A percentile compares a stretch with the other conserved stretches of the same genome.
Evolutionary conservation across 1,140 invertebrate genomes (phyloP).

Genomic region (Aradophagus sp.): DNA sequence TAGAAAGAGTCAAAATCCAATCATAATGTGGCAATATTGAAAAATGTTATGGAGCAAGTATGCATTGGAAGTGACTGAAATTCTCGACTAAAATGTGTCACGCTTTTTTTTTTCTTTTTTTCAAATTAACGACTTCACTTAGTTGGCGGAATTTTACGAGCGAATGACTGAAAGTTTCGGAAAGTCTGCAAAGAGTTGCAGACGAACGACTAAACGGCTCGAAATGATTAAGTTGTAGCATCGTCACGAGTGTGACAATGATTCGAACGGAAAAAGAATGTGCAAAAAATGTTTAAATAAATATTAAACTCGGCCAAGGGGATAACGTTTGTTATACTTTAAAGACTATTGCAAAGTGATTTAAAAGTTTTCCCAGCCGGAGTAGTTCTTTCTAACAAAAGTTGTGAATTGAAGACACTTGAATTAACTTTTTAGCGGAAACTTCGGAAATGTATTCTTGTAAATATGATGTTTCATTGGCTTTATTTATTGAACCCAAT

Average conservation of each 20-base stretch:
- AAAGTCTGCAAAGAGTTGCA: no score
- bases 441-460: conserved; percentile 11
- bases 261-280: no score
- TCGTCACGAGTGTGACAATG: no score
- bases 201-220: no score
- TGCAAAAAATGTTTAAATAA: conserved; percentile 21
- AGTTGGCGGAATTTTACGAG: no score
- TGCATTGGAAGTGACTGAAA: conserved; percentile 18
- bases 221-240: no score
- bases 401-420: conserved; percentile 31
- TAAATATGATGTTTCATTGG: conserved; percentile 5
- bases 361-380: conserved; percentile 38
- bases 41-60: conserved; percentile 41
- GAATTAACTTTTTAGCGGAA: conserved; percentile 31
- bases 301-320: conserved; percentile 12
- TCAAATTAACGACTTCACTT: no score
- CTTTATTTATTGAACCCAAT: conserved; percentile 1
- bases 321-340: conserved; percentile 25
- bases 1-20: conserved; percentile 39
- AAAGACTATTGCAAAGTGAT: conserved; percentile 37
- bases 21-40: conserved; percentile 46
- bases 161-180: no score
- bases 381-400: conserved; percentile 21
- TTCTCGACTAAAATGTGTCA: no score
- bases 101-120: conserved; percentile 12